These are phyloP conservation scores for Himalopsyche kuldschensis DNA, from an alignment of 2,888 invertebrate genomes.

Conservation along the genomic window DNA sequence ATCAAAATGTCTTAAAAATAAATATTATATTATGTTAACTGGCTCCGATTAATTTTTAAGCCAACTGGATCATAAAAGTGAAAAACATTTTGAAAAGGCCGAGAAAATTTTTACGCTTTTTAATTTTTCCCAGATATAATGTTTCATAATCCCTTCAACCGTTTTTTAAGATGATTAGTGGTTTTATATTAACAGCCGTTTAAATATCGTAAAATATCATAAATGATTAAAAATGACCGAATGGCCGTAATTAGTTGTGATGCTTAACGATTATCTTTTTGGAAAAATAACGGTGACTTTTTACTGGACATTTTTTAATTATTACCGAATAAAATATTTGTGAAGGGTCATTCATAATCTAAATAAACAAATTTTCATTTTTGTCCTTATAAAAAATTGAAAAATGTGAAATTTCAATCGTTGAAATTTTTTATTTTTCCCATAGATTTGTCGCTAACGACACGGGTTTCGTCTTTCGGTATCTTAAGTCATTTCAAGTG, in stretches of 20 bases:
- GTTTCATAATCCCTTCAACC: not conserved
- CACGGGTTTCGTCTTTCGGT: no score
- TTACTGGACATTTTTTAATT: no score
- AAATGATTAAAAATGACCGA: not conserved
- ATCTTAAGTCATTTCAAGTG: no score
- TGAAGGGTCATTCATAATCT: no score
- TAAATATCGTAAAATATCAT: not conserved
- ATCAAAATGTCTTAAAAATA: not conserved
- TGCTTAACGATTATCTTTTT: not conserved
- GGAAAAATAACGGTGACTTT: not conserved
- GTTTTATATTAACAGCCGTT: not conserved
- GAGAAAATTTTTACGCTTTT: not conserved
- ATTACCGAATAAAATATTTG: no score
- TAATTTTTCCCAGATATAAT: not conserved
- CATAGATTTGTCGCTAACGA: no score
- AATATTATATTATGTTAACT: not conserved
- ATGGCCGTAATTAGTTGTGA: not conserved
- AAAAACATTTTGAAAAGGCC: not conserved
- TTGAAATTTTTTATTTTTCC: no score
- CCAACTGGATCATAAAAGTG: not conserved
- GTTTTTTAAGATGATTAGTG: not conserved
- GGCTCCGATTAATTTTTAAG: not conserved
- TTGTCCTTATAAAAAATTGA: no score
- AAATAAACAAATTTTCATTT: no score
- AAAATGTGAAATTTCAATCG: no score